Evolutionary conservation across 2,113 vertebrate species (phyloP), one percentile per base, ranked within the genome.

Genomic region (Tachycineta bicolor): DNA sequence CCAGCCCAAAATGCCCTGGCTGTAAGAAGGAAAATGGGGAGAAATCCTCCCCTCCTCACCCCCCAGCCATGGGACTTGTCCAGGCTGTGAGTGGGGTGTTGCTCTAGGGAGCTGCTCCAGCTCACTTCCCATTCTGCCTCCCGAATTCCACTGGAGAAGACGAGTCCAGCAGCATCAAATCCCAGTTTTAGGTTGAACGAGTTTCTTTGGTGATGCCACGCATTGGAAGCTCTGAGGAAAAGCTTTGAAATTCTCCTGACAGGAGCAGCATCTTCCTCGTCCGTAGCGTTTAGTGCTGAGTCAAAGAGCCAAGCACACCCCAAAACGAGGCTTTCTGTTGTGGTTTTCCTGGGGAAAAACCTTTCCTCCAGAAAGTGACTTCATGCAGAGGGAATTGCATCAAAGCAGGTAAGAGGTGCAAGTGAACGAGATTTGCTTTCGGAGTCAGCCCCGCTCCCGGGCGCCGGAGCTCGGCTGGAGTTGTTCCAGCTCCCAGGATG

Each of bases 321-420:
- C 60, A 71, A 90, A 96, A 60, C 1, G 68, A 96, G 69, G 7
- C 86, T 96, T 95, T 93, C 79, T 95, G 68, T 95, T 94, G 94
- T 96, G 94, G 93, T 86, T 96, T 96, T 94, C 88, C 83, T 82
- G 68, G 46, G 87, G 68, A 82, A 81, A 81, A 94, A 71, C 76
- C 92, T 94, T 96, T 96, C 85, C 84, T 87, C 93, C 83, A 96
- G 94, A 95, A 92, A 92, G 60, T 96, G 92, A 97, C 89, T 89
- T 97, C 86, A 96, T 71, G 14, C 1, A 6, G 44, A 28, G 92
- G 49, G 88, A 70, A 62, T 93, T 96, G 83, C 86, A 89, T 90
- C 92, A 92, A 92, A 78, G 34, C 65, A 78, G 83, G 73, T 90
- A 77, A 85, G 73, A 39, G 91, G 90, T 89, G 81, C 79, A n/a